Conservation (phyloP, 2,113 vertebrate genomes). For the Petrocephalus zakoni region DNA sequence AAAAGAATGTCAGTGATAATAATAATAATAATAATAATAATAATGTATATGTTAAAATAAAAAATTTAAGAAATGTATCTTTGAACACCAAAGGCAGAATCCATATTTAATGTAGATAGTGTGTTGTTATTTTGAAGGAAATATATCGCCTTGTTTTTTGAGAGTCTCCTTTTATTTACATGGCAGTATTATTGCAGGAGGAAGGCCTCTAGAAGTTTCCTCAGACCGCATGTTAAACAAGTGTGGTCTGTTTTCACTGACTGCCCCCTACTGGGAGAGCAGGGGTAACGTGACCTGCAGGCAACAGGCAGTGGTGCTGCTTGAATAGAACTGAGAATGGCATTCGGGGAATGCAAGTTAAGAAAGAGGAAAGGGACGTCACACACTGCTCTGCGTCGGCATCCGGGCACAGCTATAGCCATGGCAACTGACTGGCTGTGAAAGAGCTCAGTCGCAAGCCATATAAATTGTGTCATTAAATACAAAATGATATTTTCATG, state of each 20-base stretch:
- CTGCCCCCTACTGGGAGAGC: constrained; percentile 20
- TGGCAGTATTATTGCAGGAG: background rate
- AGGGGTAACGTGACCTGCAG: background rate
- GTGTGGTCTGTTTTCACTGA: constrained; percentile 6
- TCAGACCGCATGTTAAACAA: background rate
- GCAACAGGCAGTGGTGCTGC: background rate
- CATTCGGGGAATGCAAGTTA: background rate
- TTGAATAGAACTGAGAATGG: background rate
- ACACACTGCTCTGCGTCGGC: background rate
- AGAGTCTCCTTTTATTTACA: background rate
- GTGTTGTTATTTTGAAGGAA: background rate
- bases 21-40: background rate
- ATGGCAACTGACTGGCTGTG: background rate
- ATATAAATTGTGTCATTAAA: background rate
- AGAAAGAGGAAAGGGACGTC: background rate
- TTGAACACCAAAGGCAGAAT: background rate
- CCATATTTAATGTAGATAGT: background rate
- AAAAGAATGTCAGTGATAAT: background rate
- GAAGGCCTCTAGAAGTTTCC: background rate
- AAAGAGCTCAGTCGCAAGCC: background rate
- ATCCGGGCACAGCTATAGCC: background rate
- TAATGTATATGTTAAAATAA: background rate
- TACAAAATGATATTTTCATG: background rate
- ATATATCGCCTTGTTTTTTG: background rate
- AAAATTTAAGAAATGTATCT: background rate